Base-by-base conservation (phyloP, 1,140 invertebrate species). In the Calycopis cecrops region DNA sequence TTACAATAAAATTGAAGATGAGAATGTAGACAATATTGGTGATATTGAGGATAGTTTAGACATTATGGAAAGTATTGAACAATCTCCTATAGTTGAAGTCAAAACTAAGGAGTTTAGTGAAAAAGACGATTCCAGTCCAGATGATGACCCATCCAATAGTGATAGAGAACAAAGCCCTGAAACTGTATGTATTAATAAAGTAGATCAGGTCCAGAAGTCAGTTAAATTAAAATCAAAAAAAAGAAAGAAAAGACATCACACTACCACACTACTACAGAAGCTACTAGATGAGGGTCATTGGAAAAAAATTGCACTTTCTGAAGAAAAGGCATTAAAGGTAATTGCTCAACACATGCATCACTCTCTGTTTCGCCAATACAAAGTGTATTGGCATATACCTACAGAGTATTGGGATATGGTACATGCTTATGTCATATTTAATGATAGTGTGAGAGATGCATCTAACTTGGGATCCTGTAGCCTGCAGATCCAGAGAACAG, bases 241-340 rank as follows among this genome's bases (percentile, higher is more conserved):
- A 28, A 53, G 21, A 14, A 12, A 53, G 7, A 37, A 51, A 44
- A 53, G 16, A n/a, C 12, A 6, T 4, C 4, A 8, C 14, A 44
- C 7, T 14, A 42, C 10, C 9, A 66, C 53, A 35, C 59, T 47
- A 51, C 59, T 47, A 16, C n/a, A n/a, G n/a, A 62, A 60, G 21
- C 56, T 60, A 34, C 50, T 74, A n/a, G 62, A 75, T 52, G 52
- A 57, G 8, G 66, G 55, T 37, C 59, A 79, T 62, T 85, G 82
- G 82, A 72, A 75, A 54, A 68, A 69, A 18, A 61, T 53, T 47
- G 53, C 37, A 38, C 56, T 85, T 42, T 68, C 71, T 10, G 82
- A 85, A 52, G 78, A 80, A 14, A 75, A 83, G 53, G 82, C 82
- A n/a, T 16, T 75, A 21, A 65, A 67, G 56, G 73, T 68, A 57